phyloP scores from a whole-genome alignment of 2,113 vertebrate species.

The Tragelaphus strepsiceros region DNA sequence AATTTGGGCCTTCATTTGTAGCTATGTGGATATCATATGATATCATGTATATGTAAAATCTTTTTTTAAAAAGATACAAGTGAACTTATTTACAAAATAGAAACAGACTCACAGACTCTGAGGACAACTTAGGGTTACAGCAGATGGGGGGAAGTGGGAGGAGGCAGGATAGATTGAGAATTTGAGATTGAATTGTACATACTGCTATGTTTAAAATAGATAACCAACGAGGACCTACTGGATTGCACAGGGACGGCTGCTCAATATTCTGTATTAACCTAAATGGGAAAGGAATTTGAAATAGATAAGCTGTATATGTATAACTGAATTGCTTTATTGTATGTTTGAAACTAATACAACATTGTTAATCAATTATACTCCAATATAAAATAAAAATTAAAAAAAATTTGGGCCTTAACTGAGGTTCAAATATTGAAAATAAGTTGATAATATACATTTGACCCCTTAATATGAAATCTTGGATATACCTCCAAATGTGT shows the following conservation, averaged over 20 bases:
- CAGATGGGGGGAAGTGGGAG: not conserved
- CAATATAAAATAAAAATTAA: not conserved
- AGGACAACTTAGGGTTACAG: not conserved
- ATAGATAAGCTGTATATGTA: not conserved
- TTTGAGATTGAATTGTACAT: not conserved
- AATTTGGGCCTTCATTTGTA: not conserved
- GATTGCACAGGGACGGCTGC: not conserved
- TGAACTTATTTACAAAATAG: not conserved
- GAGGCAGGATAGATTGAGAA: not conserved
- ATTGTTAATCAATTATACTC: not conserved
- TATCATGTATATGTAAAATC: not conserved
- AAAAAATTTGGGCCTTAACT: not conserved
- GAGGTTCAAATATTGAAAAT: not conserved
- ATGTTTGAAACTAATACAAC: not conserved
- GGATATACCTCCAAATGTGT: not conserved
- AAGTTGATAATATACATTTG: not conserved
- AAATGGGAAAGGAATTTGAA: not conserved
- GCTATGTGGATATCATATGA: not conserved
- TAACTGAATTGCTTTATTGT: not conserved
- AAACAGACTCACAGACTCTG: not conserved
- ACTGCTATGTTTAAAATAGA: not conserved
- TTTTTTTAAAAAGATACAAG: not conserved
- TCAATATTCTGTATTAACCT: not conserved
- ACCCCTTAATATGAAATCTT: constrained; percentile 12
- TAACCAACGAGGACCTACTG: not conserved